Percentiles rank a stretch among this genome's conserved stretches.
Conservation (phyloP, 2,888 invertebrate species). For the Nasonovia ribisnigri region DNA sequence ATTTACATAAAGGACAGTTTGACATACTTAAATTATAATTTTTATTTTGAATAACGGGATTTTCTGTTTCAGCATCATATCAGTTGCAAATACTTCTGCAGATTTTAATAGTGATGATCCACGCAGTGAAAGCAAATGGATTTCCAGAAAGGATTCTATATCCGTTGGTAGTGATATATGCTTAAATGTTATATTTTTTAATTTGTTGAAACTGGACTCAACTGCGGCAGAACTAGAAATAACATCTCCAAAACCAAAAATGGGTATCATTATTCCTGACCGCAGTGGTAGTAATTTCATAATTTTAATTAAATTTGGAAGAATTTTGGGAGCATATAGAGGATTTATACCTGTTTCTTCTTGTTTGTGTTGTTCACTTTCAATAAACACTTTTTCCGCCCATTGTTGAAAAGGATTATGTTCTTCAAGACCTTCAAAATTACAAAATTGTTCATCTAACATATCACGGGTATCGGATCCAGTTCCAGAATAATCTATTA, state of each 20-base stretch:
- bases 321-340: not conserved
- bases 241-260: conserved; percentile 3
- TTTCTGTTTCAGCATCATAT: too few species aligned
- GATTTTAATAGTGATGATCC: too few species aligned
- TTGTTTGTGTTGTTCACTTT: not conserved
- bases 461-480: not conserved
- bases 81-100: too few species aligned
- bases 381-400: conserved; percentile 3
- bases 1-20: not conserved
- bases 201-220: conserved; percentile 27
- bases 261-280: not conserved
- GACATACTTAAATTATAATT: too few species aligned
- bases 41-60: too few species aligned
- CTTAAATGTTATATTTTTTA: conserved; percentile 17
- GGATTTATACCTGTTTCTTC: conserved; percentile 32
- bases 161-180: conserved; percentile 5
- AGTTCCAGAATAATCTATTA: not conserved
- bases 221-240: conserved; percentile 20
- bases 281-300: conserved; percentile 31
- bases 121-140: too few species aligned
- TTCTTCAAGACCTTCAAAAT: not conserved
- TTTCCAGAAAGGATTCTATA: not conserved
- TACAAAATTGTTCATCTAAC: not conserved
- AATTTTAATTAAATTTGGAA: not conserved
- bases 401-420: conserved; percentile 3